Base-by-base conservation (phyloP, 2,888 invertebrate species). In the Cecidostiba fungosa region DNA sequence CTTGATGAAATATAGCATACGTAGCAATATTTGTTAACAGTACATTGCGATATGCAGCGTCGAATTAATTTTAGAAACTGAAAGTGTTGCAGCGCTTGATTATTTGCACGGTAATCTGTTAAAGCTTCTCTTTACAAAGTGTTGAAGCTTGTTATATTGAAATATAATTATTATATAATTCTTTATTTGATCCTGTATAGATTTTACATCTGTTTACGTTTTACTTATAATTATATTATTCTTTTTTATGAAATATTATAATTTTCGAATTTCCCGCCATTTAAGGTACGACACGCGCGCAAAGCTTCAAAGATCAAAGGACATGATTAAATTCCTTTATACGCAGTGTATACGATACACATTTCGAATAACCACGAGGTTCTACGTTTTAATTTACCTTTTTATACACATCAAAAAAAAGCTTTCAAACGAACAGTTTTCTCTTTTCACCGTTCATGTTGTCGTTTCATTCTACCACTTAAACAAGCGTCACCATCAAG, bases 381-480 rank as follows among this genome's bases (percentile, higher is more conserved):
- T 36, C 36, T 5, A 5, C 36, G 4, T 3, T n/a, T n/a, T n/a
- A 0, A 43, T 43, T 43, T 6, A 36, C 36, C 36, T 6, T 43
- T 43, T 12, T 10, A 32, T 32, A 32, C 3, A 32, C 12, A 43
- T 10, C 39, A 12, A 39, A 39, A 0, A 0, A 10, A n/a, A n/a
- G n/a, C n/a, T n/a, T n/a, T n/a, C 39, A 12, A 39, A 39, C 39
- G 39, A 39, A 39, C 10, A 10, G 39, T 39, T 39, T 39, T 39
- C 39, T 10, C 4, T 47, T n/a, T 4, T 54, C 54, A 19, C n/a
- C 54, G 54, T 6, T 1, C 19, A 3, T n/a, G 54, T 59, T 59
- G 54, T n/a, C 54, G n/a, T 54, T 54, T 54, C 19, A 59, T 59
- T 59, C n/a, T n/a, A n/a, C 54, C n/a, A 59, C 54, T n/a, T 59